phyloP scores from a whole-genome alignment of 2,888 invertebrate species.

The Nowickia ferox region DNA sequence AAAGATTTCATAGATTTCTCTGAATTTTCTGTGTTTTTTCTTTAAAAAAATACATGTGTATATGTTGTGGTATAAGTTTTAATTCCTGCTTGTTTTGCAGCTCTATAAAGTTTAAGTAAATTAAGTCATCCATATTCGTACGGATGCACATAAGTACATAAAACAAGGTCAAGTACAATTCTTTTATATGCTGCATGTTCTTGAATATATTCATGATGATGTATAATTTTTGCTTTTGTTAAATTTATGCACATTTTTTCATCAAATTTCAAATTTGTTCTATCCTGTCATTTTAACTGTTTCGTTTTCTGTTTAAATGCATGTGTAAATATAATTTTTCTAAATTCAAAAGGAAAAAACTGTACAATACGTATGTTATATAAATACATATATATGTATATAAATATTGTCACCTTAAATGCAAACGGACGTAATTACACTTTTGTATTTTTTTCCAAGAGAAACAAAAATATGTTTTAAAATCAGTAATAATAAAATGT shows the following conservation, averaged over 20 bases:
- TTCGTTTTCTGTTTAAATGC: neutral
- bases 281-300: constrained; percentile 28
- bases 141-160: neutral
- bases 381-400: neutral
- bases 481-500: no score
- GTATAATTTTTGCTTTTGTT: neutral
- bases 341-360: neutral
- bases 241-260: constrained; percentile 14
- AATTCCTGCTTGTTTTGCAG: neutral
- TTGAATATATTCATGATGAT: constrained; percentile 22
- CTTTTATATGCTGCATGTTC: constrained; percentile 34
- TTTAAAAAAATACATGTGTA: no score
- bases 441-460: no score
- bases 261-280: neutral
- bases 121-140: constrained; percentile 31
- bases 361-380: neutral
- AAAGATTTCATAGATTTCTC: no score
- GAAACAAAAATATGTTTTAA: no score
- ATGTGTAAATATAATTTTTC: neutral
- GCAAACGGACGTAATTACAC: no score
- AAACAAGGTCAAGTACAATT: constrained; percentile 64
- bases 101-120: constrained; percentile 36
- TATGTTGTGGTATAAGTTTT: no score
- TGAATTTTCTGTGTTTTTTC: no score
- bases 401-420: no score